A percentile compares a stretch with the other conserved stretches of the same genome.
Conservation (phyloP, 2,797 vertebrate genomes). For the Ambastaia sidthimunki region DNA sequence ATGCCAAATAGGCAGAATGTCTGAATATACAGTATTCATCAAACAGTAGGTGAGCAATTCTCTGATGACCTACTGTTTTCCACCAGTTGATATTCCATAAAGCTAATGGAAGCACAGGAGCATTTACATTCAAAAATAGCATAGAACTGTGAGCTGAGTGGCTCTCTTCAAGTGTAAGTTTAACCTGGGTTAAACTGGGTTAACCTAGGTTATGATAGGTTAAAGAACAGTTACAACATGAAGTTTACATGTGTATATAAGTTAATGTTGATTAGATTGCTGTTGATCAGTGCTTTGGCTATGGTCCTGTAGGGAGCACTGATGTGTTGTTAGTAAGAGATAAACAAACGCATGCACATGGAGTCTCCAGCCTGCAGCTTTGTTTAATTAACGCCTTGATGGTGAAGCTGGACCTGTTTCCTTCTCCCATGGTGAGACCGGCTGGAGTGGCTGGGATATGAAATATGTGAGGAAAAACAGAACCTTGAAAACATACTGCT, state of each 20-base stretch:
- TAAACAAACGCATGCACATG: constrained; percentile 53
- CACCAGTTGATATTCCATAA: too few relatives aligned
- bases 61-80: too few relatives aligned
- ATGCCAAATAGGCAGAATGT: too few relatives aligned
- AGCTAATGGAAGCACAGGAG: too few relatives aligned
- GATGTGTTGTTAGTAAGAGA: constrained; percentile 57
- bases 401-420: constrained; percentile 41
- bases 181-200: too few relatives aligned
- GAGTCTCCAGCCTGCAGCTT: constrained; percentile 53
- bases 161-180: too few relatives aligned
- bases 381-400: constrained; percentile 53
- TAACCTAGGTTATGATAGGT: not conserved
- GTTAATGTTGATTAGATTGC: constrained; percentile 38
- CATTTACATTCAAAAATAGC: too few relatives aligned
- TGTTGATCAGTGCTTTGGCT: constrained; percentile 30
- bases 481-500: constrained; percentile 47
- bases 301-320: constrained; percentile 69
- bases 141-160: too few relatives aligned
- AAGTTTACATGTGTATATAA: too few relatives aligned
- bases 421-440: constrained; percentile 48
- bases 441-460: constrained; percentile 43
- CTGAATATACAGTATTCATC: too few relatives aligned
- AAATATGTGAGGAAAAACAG: constrained; percentile 53
- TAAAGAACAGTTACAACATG: too few relatives aligned
- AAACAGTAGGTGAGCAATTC: too few relatives aligned